Conservation (phyloP, 2,113 vertebrate genomes). For the Propithecus coquereli region DNA sequence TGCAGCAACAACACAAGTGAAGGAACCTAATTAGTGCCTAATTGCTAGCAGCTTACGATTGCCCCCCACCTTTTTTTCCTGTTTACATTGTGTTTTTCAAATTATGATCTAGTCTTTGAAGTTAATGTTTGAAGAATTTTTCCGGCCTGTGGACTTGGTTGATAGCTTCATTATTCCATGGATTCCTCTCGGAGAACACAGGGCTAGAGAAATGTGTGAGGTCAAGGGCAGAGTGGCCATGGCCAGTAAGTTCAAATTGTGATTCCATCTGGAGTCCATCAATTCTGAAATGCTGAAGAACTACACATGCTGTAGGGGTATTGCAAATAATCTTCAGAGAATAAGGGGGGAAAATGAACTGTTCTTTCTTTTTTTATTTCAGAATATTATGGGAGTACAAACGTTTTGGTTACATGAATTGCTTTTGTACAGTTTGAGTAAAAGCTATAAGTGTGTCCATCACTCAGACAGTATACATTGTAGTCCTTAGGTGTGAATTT, state of each 20-base stretch:
- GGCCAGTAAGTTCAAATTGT: not conserved
- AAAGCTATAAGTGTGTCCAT: too few species aligned
- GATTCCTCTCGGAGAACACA: conserved; percentile 3
- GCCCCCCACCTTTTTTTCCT: not conserved
- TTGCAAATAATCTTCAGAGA: not conserved
- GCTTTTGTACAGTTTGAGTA: too few species aligned
- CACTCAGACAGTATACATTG: too few species aligned
- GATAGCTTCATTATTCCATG: conserved; percentile 32
- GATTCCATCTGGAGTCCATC: conserved; percentile 63
- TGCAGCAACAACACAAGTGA: not conserved
- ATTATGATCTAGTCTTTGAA: conserved; percentile 57
- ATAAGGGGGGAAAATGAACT: not conserved
- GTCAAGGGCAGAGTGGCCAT: conserved; percentile 33
- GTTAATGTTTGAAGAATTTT: conserved; percentile 34
- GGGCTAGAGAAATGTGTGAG: conserved; percentile 12
- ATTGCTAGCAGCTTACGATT: conserved; percentile 28
- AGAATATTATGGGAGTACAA: too few species aligned
- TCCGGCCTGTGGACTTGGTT: not conserved
- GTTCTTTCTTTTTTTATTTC: not conserved
- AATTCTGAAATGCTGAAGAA: not conserved
- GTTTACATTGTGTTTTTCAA: conserved; percentile 50
- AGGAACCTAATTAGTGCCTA: conserved; percentile 34
- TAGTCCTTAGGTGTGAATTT: too few species aligned
- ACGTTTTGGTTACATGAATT: too few species aligned
- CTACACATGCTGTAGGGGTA: not conserved